Base-by-base conservation (phyloP, 2,113 vertebrate genomes). In the Burhinus oedicnemus region DNA sequence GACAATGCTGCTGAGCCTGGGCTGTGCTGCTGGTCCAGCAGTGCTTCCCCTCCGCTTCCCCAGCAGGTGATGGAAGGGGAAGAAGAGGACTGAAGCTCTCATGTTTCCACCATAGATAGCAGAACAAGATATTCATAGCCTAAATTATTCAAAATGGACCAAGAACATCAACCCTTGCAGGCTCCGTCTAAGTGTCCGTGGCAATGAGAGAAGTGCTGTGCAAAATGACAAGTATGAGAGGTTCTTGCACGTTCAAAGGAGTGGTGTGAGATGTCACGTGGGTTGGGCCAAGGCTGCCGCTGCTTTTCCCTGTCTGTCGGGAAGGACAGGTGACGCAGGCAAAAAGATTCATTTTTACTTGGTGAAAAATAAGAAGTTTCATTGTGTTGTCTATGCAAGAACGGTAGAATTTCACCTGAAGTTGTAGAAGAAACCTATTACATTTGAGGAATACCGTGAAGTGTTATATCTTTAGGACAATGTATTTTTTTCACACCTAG, bases 131-230 rank as follows among this genome's bases (percentile, higher is more conserved):
- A 34, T 16, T 42, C 25, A 16, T 60, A 25, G 30, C 62, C 60
- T 74, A 47, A 47, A 47, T 66, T n/a, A 62, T 27, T 62, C 51
- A 72, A 45, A 51, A 3, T 34, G 12, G 45, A 54, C 55, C 30
- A 38, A 49, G 64, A 38, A 3, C 52, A 79, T 12, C 54, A 54
- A 71, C 38, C 34, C 66, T 57, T 18, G 61, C 79, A 74, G 68
- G 30, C 52, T 25, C 40, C 2, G 8, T 6, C 45, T 49, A 7
- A 34, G 20, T 10, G 25, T 4, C 64, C 19, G 19, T 44, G 57
- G 45, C 38, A 55, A 7, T 1, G 1, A 42, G 58, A 25, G 64
- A 40, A 7, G 11, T 1, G 18, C 4, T 0, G 2, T n/a, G 65
- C 18, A 12, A 26, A 66, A 42, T 7, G 71, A 9, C 45, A 29